Conservation (phyloP, 2,888 invertebrate genomes). For the Pachycephus smyrnensis region DNA sequence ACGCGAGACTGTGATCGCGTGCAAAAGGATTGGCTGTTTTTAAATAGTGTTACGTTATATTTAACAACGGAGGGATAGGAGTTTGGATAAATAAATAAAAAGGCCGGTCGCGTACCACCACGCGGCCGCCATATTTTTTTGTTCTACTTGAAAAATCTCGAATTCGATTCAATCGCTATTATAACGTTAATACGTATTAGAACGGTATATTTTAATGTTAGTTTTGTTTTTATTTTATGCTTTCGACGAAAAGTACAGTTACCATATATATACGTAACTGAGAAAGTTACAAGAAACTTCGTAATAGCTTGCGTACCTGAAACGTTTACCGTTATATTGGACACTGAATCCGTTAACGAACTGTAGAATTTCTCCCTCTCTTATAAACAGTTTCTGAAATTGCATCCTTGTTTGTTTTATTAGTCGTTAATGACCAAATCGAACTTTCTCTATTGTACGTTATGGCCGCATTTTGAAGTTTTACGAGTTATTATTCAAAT, state of each 20-base stretch:
- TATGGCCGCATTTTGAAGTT: neutral
- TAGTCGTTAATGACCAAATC: neutral
- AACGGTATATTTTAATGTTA: neutral
- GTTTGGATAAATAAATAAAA: neutral
- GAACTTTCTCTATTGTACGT: neutral
- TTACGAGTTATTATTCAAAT: neutral
- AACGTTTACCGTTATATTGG: neutral
- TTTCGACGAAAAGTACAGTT: neutral
- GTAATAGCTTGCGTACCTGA: neutral
- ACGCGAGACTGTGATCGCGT: neutral
- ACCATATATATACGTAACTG: neutral
- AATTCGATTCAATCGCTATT: neutral
- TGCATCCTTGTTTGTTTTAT: neutral
- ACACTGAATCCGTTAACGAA: neutral
- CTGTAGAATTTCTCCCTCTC: neutral
- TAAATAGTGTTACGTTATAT: neutral
- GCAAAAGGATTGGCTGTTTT: neutral
- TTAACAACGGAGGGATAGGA: neutral
- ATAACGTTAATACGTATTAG: neutral
- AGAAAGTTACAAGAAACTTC: neutral
- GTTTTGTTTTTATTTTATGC: neutral
- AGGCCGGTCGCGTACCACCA: neutral
- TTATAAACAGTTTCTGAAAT: neutral
- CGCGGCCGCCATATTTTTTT: neutral
- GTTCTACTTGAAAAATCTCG: neutral